These are phyloP conservation scores for Drosophila jambulina DNA, from an alignment of 1,140 invertebrate species.

Conservation along the genomic window DNA sequence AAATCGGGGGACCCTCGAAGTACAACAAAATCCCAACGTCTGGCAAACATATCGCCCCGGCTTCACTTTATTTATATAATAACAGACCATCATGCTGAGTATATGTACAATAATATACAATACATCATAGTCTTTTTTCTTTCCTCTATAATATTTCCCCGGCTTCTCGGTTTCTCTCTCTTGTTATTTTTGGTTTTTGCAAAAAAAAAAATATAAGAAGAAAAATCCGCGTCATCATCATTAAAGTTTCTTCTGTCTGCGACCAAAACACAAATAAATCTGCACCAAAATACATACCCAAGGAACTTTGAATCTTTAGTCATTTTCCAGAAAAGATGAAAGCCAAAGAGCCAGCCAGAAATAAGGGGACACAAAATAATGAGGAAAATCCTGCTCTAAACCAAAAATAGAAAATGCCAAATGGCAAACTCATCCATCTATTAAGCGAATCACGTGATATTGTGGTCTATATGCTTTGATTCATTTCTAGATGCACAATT, in stretches of 20 bases:
- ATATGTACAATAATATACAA: constrained; percentile 30
- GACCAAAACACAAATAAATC: constrained; percentile 34
- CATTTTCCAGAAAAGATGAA: constrained; percentile 37
- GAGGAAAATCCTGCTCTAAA: constrained; percentile 19
- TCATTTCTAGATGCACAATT: not conserved
- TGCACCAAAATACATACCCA: constrained; percentile 7
- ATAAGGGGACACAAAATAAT: constrained; percentile 3
- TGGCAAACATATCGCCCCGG: constrained; percentile 61
- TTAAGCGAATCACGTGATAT: constrained; percentile 17
- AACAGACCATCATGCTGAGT: constrained; percentile 18
- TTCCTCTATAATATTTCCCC: constrained; percentile 20
- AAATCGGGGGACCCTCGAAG: constrained; percentile 33
- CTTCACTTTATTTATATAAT: constrained; percentile 57
- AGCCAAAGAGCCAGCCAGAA: constrained; percentile 2
- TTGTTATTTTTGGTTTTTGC: constrained; percentile 63
- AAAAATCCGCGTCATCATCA: constrained; percentile 70
- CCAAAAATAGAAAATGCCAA: constrained; percentile 19
- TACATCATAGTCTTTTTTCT: constrained; percentile 26
- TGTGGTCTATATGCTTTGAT: not conserved
- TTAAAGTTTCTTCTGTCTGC: constrained; percentile 63
- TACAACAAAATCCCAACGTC: constrained; percentile 44
- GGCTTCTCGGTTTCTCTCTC: constrained; percentile 27
- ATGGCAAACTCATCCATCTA: constrained; percentile 7
- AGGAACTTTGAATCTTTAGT: constrained; percentile 36
- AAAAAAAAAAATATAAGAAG: constrained; percentile 7